A percentile compares a stretch with the other conserved stretches of the same genome.
These are phyloP conservation scores for Opisthograptis luteolata DNA, from an alignment of 2,888 invertebrate species.

Conservation along the genomic window DNA sequence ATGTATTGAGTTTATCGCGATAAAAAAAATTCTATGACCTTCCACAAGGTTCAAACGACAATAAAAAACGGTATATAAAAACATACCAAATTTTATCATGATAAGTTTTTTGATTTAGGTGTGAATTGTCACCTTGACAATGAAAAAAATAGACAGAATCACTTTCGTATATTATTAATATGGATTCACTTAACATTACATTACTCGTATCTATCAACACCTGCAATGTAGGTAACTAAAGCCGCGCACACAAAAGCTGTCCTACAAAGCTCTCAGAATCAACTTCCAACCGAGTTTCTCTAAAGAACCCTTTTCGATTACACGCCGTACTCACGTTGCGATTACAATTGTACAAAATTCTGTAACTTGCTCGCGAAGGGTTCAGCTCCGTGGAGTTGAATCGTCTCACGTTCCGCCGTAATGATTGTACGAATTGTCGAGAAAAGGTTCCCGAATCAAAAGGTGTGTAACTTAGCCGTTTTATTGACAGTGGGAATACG, in stretches of 20 bases:
- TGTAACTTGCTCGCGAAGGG: constrained; percentile 26
- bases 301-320: constrained; percentile 36
- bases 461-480: constrained; percentile 24
- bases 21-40: too few relatives aligned
- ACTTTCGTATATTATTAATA: too few relatives aligned
- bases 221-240: constrained; percentile 5
- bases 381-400: constrained; percentile 8
- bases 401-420: constrained; percentile 36
- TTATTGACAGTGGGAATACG: constrained; percentile 29
- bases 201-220: too few relatives aligned
- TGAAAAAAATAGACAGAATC: too few relatives aligned
- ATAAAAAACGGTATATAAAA: too few relatives aligned
- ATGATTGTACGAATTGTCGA: constrained; percentile 34
- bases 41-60: too few relatives aligned
- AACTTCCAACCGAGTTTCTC: constrained; percentile 20
- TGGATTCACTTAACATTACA: too few relatives aligned
- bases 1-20: too few relatives aligned
- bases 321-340: constrained; percentile 27
- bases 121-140: too few relatives aligned
- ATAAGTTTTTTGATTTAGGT: too few relatives aligned
- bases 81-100: too few relatives aligned
- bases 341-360: constrained; percentile 35
- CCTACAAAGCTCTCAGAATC: constrained; percentile 17
- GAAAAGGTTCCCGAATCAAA: constrained; percentile 26
- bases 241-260: constrained; percentile 8